phyloP scores from a whole-genome alignment of 2,888 invertebrate species.

The Phragmatobia fuliginosa region DNA sequence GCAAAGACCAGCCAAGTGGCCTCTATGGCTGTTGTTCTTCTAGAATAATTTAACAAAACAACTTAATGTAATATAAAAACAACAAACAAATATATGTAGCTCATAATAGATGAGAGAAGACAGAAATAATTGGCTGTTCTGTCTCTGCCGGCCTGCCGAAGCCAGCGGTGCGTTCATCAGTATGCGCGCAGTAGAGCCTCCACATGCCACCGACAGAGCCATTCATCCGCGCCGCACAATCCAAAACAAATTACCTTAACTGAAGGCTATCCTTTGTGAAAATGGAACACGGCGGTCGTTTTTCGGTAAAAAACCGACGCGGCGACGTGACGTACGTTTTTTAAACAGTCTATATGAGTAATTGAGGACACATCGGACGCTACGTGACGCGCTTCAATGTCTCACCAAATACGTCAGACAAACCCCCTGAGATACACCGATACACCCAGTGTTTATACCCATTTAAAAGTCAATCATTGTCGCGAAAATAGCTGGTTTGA shows the following conservation, averaged over 20 bases:
- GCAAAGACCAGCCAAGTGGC: not conserved
- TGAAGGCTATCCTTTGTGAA: conserved; percentile 65
- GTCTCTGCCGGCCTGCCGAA: conserved; percentile 51
- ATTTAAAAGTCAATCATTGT: conserved; percentile 83
- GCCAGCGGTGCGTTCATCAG: conserved; percentile 63
- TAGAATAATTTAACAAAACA: not conserved
- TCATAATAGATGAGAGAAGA: conserved; percentile 60
- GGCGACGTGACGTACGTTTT: conserved; percentile 59
- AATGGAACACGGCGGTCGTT: conserved; percentile 63
- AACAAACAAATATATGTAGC: conserved; percentile 10
- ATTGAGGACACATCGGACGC: conserved; percentile 59
- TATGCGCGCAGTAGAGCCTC: conserved; percentile 65
- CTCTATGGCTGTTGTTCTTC: not conserved
- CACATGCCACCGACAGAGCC: conserved; percentile 60
- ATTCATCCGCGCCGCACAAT: conserved; percentile 74
- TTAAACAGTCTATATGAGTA: conserved; percentile 63
- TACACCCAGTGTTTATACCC: conserved; percentile 64
- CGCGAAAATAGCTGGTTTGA: conserved; percentile 66
- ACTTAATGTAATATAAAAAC: not conserved
- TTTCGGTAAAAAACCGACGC: conserved; percentile 59
- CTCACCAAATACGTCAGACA: conserved; percentile 40
- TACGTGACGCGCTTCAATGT: conserved; percentile 48
- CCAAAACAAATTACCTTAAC: conserved; percentile 77
- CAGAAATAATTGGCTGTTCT: conserved; percentile 67
- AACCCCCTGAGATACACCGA: conserved; percentile 58